Evolutionary conservation across 2,797 vertebrate species (phyloP), one percentile per base, ranked within the genome.

Genomic region (Epinephelus coioides): DNA sequence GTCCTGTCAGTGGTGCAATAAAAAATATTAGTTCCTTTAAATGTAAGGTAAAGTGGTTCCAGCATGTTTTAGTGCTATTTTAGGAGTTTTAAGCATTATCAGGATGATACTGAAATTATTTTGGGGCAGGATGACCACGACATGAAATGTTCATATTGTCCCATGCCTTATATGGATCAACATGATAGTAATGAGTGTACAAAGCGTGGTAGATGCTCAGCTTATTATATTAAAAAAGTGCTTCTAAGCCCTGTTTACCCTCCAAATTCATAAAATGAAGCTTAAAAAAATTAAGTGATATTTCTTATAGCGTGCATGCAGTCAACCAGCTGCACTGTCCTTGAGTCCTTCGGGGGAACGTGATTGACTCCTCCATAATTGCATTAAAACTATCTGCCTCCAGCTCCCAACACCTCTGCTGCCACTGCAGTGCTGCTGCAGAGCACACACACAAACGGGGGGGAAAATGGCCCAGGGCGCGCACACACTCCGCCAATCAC

Each of bases 391-490:
- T 79, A 86, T 83, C 88, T 87, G 77, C 81, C 83, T 78, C 82
- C 67, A 76, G 87, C 82, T 84, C 87, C 73, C 56, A 73, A 86
- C 84, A 85, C 82, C 86, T 86, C 51, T n/a, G 19, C 81, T 85
- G 88, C 86, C 86, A 89, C 94, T 92, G 95, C 94, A 95, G 92
- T 94, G 88, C 87, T 86, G 86, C 93, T 91, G 93, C 92, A 94
- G 91, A 87, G 87, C 76, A 75, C 76, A 76, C 67, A 60, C 80
- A 68, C 76, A 57, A 76, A 59, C 17, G 10, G 69, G 14, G 40
- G 38, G 27, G 49, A 51, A 34, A 21, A 46, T 17, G 70, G 65
- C 83, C 83, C 67, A 38, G 61, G 75, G 64, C 70, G 57, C 73
- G 56, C 74, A 66, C 75, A 80, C 59, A 80, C 73, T 73, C 79